phyloP scores from a whole-genome alignment of 2,888 invertebrate species.

The Aspidiotus rigidus region DNA sequence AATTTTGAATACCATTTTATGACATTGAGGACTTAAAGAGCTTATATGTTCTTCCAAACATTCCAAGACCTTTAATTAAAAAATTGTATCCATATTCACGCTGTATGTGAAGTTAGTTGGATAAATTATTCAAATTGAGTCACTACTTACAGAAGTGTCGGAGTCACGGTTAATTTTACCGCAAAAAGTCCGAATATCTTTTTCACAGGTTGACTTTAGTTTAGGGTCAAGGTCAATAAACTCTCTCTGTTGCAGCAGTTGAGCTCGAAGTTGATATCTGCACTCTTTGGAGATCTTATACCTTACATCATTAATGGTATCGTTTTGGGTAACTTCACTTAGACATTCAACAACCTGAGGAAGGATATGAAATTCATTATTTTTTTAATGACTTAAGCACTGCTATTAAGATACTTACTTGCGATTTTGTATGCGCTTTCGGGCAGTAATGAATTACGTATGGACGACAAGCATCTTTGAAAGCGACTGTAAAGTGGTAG shows the following conservation, averaged over 20 bases:
- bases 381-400: neutral
- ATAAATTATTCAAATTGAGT: too few species aligned
- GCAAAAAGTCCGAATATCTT: slow-evolving; percentile 68
- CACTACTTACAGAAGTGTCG: slow-evolving; percentile 39
- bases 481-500: slow-evolving; percentile 86
- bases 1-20: slow-evolving; percentile 71
- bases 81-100: slow-evolving; percentile 33
- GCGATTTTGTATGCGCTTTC: slow-evolving; percentile 60
- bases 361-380: neutral
- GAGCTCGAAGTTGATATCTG: slow-evolving; percentile 79
- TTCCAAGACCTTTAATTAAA: slow-evolving; percentile 57
- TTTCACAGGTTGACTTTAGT: slow-evolving; percentile 69
- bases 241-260: slow-evolving; percentile 85
- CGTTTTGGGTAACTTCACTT: slow-evolving; percentile 83
- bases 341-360: slow-evolving; percentile 60
- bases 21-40: slow-evolving; percentile 57
- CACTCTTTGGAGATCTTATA: slow-evolving; percentile 80
- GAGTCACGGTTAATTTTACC: slow-evolving; percentile 52
- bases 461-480: slow-evolving; percentile 84
- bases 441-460: slow-evolving; percentile 59
- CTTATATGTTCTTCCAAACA: slow-evolving; percentile 59
- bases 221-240: slow-evolving; percentile 76
- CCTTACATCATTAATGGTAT: slow-evolving; percentile 63
- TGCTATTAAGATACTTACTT: slow-evolving; percentile 35
- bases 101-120: neutral